These are phyloP conservation scores for Cryptoblepharus egeriae DNA, from an alignment of 2,797 vertebrate species.

Conservation along the genomic window DNA sequence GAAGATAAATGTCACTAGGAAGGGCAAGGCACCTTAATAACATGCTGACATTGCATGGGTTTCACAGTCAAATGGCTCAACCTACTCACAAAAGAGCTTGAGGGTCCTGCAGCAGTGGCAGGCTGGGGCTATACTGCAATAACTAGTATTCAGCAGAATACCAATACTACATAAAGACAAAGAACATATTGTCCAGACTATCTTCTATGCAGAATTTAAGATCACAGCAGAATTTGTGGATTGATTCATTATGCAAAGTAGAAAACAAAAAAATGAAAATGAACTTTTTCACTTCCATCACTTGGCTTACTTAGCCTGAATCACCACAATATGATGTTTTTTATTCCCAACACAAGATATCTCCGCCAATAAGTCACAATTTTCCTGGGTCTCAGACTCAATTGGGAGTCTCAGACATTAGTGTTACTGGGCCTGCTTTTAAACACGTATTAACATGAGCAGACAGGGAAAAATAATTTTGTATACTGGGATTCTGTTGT, in stretches of 20 bases:
- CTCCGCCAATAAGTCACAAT: background rate
- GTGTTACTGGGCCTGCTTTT: no score
- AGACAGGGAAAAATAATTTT: no score
- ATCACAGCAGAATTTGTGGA: background rate
- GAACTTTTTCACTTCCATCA: background rate
- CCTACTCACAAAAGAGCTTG: accelerated
- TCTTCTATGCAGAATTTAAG: accelerated
- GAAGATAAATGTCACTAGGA: background rate
- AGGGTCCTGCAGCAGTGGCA: accelerated
- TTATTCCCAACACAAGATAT: background rate
- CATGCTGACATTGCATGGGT: conserved; percentile 3
- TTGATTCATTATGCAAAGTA: no score
- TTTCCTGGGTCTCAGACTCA: background rate
- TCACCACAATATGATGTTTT: background rate
- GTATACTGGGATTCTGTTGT: no score
- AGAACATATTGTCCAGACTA: background rate
- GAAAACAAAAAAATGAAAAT: background rate
- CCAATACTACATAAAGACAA: background rate
- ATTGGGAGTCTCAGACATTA: background rate
- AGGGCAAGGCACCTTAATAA: background rate
- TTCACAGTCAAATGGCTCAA: background rate
- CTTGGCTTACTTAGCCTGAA: background rate
- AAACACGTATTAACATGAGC: no score
- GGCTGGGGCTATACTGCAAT: background rate
- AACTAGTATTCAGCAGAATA: background rate